A percentile compares a stretch with the other conserved stretches of the same genome.
These are phyloP conservation scores for Gambusia yucatana DNA, from an alignment of 2,797 vertebrate species.

Conservation along the genomic window DNA sequence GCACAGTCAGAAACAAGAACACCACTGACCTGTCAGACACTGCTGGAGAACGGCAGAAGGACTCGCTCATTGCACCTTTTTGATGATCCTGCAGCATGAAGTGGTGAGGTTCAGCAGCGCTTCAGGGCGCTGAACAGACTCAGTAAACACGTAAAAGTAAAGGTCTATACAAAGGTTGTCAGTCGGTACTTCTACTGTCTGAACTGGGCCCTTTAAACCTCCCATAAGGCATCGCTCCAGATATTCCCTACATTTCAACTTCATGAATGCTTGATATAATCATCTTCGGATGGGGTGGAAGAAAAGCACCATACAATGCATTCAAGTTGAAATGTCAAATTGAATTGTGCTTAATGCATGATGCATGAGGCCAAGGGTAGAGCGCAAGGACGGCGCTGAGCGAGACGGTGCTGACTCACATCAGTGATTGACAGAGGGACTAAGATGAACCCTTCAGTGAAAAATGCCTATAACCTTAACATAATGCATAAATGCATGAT, in stretches of 20 bases:
- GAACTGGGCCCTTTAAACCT: not conserved
- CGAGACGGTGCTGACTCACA: not conserved
- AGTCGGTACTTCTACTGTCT: not conserved
- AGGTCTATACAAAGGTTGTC: not conserved
- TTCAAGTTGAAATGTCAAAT: slow-evolving; percentile 44
- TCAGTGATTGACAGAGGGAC: not conserved
- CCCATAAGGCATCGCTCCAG: not conserved
- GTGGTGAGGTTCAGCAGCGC: too few species aligned
- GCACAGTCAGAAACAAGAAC: too few species aligned
- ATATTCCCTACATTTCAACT: not conserved
- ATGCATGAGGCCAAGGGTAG: slow-evolving; percentile 33
- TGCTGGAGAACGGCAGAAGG: too few species aligned
- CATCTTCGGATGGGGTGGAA: not conserved
- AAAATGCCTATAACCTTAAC: not conserved
- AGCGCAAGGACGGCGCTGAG: slow-evolving; percentile 38
- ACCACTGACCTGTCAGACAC: too few species aligned
- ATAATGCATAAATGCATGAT: not conserved
- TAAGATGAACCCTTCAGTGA: not conserved
- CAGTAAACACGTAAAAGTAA: not conserved
- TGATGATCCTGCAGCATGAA: too few species aligned
- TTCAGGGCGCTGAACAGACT: not conserved
- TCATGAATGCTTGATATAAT: not conserved
- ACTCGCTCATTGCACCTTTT: too few species aligned
- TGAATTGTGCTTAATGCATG: slow-evolving; percentile 41
- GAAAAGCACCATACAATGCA: not conserved